phyloP scores from a whole-genome alignment of 2,888 invertebrate genomes.

The Salticus scenicus region DNA sequence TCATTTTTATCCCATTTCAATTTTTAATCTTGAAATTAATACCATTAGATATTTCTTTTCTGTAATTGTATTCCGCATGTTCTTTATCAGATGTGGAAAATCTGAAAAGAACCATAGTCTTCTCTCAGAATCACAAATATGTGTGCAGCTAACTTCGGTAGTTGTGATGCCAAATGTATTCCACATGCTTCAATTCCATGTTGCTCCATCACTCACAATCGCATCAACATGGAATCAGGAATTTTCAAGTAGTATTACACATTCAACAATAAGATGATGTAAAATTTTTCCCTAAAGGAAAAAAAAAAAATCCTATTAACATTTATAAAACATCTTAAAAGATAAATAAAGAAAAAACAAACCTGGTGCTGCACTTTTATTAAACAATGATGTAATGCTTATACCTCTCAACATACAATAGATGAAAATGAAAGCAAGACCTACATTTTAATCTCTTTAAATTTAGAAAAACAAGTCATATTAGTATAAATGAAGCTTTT shows the following conservation, averaged over 20 bases:
- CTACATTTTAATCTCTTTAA: neutral
- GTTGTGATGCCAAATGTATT: too few relatives aligned
- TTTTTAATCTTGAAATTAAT: neutral
- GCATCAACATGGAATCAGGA: neutral
- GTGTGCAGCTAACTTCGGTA: neutral
- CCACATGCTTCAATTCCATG: constrained; percentile 20
- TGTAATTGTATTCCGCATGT: neutral
- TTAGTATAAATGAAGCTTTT: too few relatives aligned
- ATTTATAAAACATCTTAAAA: too few relatives aligned
- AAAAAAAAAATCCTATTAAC: too few relatives aligned
- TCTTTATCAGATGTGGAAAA: constrained; percentile 18
- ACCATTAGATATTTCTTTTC: neutral
- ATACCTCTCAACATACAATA: neutral
- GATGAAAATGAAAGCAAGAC: constrained; percentile 2
- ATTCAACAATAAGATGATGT: neutral
- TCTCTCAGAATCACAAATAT: neutral
- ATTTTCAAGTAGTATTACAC: neutral
- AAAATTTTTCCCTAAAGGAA: neutral
- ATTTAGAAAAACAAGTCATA: neutral
- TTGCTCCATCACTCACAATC: neutral
- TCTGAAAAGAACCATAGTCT: constrained; percentile 17
- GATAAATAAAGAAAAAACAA: too few relatives aligned
- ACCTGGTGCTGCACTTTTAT: constrained; percentile 3
- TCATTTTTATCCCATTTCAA: too few relatives aligned
- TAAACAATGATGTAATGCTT: constrained; percentile 10